A percentile compares a stretch with the other conserved stretches of the same genome.
Conservation (phyloP, 2,797 vertebrate species). For the Loris lydekkerianus region DNA sequence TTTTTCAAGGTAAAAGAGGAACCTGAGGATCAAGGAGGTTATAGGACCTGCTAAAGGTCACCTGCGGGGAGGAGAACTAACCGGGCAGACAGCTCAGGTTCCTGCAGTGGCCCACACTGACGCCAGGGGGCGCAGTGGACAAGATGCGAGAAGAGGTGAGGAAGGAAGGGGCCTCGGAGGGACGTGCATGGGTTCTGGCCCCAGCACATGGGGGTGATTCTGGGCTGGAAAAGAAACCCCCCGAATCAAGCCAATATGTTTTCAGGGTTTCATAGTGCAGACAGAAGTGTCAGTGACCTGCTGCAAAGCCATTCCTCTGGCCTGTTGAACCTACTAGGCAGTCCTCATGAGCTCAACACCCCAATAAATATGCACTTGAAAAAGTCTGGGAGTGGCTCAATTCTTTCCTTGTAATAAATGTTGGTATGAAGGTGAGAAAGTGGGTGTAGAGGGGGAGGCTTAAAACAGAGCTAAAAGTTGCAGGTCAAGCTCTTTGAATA, state of each 20-base stretch:
- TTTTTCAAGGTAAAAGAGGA: neutral
- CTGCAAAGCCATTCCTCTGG: neutral
- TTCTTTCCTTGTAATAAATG: neutral
- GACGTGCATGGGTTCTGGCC: accelerated
- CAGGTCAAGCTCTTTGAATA: neutral
- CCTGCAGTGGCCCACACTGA: neutral
- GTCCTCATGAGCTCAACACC: no score
- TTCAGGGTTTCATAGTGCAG: neutral
- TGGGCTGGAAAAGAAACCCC: neutral
- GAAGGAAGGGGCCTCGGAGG: neutral
- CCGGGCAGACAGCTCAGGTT: neutral
- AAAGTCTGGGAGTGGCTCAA: no score
- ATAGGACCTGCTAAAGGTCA: neutral
- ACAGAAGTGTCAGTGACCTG: accelerated
- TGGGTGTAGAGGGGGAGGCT: neutral
- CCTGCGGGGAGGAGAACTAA: neutral
- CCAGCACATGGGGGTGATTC: accelerated
- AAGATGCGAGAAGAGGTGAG: accelerated
- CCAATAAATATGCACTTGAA: neutral
- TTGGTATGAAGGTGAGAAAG: neutral
- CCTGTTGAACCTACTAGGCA: neutral
- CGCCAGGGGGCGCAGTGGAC: neutral
- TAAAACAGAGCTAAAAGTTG: neutral
- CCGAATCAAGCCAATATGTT: neutral
- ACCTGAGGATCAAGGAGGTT: neutral